Evolutionary conservation across 1,140 invertebrate genomes (phyloP), one percentile per base, ranked within the genome.

Genomic region (Galleria mellonella): DNA sequence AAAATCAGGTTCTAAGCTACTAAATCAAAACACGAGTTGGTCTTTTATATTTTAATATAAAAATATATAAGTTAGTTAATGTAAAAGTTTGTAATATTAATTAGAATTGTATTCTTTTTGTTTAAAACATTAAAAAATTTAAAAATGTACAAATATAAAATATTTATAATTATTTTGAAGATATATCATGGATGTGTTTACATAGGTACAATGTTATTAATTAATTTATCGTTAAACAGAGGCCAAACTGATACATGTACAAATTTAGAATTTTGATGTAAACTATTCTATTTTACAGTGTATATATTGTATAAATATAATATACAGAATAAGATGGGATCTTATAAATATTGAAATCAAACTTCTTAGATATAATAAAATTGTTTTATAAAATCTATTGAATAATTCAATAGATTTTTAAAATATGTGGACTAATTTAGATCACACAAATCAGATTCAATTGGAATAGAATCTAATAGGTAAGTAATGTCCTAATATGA

Each of bases 11-110:
- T 67, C 81, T 84, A 84, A 61, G 49, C 81, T 84, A 84, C 81
- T 65, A 79, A 84, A 84, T 84, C 76, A 84, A 83, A 84, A 83
- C 72, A 82, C 77, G 67, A 44, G 61, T 81, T 68, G 69, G 65
- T 79, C 76, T 84, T 81, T 84, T 79, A 81, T 67, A 65, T 74
- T 84, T 84, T 83, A 84, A 83, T 70, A 68, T 61, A 76, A 69
- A 79, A 72, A 78, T 69, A 72, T 70, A 68, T 60, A 50, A 66
- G 77, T 78, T 84, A 81, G 72, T 74, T 61, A 45, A 60, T 58
- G 69, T 62, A 61, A 66, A 72, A 54, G 47, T 15, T 37, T 37
- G 2, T 4, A 31, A 9, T 31, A 31, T 31, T 31, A n/a, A 9
- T 4, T 31, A n/a, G 30, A 31, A 31, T 31, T 31, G 10, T 31